These are phyloP conservation scores for Patella pellucida DNA, from an alignment of 2,888 invertebrate species.

Conservation along the genomic window DNA sequence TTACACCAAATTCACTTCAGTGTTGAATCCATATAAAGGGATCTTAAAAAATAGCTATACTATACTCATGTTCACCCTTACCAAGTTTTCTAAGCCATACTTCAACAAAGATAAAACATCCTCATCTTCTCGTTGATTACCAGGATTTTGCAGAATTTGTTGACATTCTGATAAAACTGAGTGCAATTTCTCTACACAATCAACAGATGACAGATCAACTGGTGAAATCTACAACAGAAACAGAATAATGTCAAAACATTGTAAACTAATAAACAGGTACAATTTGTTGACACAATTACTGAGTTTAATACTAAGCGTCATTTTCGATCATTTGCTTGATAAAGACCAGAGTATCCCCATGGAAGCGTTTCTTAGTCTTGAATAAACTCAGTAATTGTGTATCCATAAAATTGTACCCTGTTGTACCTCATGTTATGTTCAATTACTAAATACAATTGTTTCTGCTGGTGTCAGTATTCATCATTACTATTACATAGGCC, in stretches of 20 bases:
- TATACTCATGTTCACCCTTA: not conserved
- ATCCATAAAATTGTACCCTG: no score
- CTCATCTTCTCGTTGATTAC: not conserved
- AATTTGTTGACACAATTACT: no score
- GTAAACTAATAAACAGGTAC: not conserved
- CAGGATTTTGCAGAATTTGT: not conserved
- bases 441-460: no score
- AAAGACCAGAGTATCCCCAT: no score
- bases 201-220: constrained; percentile 2
- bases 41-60: not conserved
- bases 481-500: no score
- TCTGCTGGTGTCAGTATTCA: no score
- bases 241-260: not conserved
- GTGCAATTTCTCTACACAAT: not conserved
- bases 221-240: not conserved
- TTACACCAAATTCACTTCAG: no score
- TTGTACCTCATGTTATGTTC: no score
- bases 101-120: not conserved
- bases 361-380: no score
- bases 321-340: no score
- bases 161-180: constrained; percentile 6
- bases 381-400: no score
- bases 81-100: constrained; percentile 1
- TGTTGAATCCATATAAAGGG: not conserved
- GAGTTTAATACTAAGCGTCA: no score